Evolutionary conservation across 2,113 vertebrate genomes (phyloP).

Genomic region (Erinaceus europaeus): DNA sequence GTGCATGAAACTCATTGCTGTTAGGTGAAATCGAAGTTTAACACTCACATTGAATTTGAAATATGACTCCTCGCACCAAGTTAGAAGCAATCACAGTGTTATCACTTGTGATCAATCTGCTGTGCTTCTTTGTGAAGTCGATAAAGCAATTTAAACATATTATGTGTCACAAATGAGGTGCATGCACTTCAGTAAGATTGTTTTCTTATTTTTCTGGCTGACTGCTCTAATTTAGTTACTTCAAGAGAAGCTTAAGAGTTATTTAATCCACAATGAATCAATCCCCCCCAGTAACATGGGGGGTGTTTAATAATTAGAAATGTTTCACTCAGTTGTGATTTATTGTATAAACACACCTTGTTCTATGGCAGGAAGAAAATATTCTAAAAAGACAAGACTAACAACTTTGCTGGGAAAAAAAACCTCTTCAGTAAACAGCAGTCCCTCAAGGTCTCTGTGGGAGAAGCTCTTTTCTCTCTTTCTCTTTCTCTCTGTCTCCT

Average conservation of each 20-base stretch:
- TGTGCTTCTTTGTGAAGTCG: conserved; percentile 7
- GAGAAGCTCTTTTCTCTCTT: not conserved
- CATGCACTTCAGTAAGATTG: not conserved
- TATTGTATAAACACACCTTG: not conserved
- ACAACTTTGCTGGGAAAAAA: not conserved
- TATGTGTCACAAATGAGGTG: conserved; percentile 26
- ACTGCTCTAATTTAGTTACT: conserved; percentile 35
- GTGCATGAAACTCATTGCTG: not conserved
- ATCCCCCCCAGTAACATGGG: not conserved
- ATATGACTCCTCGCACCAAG: not conserved
- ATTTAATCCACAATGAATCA: not conserved
- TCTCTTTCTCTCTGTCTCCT: not conserved
- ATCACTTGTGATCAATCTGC: not conserved
- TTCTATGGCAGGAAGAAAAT: not conserved
- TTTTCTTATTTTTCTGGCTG: conserved; percentile 25
- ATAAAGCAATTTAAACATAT: conserved; percentile 27
- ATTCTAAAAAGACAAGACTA: not conserved
- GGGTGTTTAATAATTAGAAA: conserved; percentile 5
- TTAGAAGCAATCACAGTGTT: not conserved
- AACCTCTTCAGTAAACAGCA: not conserved
- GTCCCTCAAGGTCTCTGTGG: not conserved
- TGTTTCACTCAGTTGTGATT: conserved; percentile 1
- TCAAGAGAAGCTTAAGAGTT: not conserved
- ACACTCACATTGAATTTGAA: not conserved
- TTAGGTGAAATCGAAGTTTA: not conserved